A percentile compares a stretch with the other conserved stretches of the same genome.
phyloP scores from a whole-genome alignment of 2,797 vertebrate species.

The Rhadinocentrus ornatus region DNA sequence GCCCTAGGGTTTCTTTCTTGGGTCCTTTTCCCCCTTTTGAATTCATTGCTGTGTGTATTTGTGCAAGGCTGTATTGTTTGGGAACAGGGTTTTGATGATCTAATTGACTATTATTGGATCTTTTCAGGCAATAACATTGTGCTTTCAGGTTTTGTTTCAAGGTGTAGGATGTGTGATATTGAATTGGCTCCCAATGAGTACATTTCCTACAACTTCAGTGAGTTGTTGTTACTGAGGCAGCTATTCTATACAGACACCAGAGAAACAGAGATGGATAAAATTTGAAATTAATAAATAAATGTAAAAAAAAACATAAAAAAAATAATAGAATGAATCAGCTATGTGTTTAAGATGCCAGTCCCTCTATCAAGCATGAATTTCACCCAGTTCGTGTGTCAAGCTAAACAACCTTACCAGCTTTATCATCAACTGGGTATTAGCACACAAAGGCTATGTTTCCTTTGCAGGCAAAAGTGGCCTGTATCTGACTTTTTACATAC shows the following conservation, averaged over 20 bases:
- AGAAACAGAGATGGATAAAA: slow-evolving; percentile 28
- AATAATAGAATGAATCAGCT: neutral
- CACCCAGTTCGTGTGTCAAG: neutral
- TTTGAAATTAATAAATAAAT: slow-evolving; percentile 7
- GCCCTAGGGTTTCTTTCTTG: slow-evolving; percentile 75
- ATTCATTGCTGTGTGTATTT: slow-evolving; percentile 63
- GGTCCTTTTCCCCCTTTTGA: slow-evolving; percentile 37
- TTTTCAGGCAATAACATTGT: slow-evolving; percentile 76
- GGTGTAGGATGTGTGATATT: slow-evolving; percentile 69
- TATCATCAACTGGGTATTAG: neutral
- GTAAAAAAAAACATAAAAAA: neutral
- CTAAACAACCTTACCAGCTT: neutral
- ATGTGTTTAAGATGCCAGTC: neutral
- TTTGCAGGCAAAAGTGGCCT: neutral
- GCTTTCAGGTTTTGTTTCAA: slow-evolving; percentile 72
- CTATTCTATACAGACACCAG: slow-evolving; percentile 30
- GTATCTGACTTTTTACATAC: neutral
- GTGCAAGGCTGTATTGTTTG: slow-evolving; percentile 60
- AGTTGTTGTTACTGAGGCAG: slow-evolving; percentile 48
- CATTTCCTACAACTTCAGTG: slow-evolving; percentile 56
- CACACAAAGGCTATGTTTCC: neutral
- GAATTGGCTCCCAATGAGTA: slow-evolving; percentile 51
- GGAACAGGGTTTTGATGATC: slow-evolving; percentile 77
- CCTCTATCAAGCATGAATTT: neutral
- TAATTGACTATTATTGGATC: slow-evolving; percentile 83